These are phyloP conservation scores for Campylomormyrus numenius DNA, from an alignment of 2,113 vertebrate species.

Conservation along the genomic window DNA sequence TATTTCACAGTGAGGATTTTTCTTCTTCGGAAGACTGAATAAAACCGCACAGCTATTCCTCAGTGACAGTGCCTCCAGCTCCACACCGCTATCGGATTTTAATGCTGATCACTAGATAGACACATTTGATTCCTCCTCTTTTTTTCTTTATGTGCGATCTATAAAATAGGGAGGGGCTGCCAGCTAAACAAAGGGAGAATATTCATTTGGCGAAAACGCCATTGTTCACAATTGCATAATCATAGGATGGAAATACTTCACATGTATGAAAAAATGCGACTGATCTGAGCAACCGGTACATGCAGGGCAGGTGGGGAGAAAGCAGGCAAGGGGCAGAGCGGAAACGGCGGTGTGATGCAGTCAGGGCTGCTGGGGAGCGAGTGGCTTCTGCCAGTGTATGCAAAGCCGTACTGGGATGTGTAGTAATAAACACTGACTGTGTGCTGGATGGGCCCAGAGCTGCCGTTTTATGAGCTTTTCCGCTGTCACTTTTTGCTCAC, in stretches of 20 bases:
- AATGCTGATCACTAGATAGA: not conserved
- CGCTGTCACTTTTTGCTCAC: not conserved
- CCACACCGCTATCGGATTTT: not conserved
- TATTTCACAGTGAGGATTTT: not conserved
- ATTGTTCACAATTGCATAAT: not conserved
- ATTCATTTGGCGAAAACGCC: not conserved
- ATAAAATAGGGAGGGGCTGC: not conserved
- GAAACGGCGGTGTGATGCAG: constrained; percentile 39
- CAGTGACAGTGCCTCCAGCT: too few relatives aligned
- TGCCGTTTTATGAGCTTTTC: not conserved
- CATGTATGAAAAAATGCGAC: not conserved
- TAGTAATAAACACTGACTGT: not conserved
- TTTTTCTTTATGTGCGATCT: not conserved
- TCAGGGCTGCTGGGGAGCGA: not conserved
- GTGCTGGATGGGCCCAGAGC: not conserved
- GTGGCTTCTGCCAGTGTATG: not conserved
- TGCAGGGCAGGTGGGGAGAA: constrained; percentile 42
- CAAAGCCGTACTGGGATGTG: not conserved
- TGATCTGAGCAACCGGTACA: constrained; percentile 52
- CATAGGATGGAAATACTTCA: not conserved
- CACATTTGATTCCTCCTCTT: not conserved
- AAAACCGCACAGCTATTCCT: not conserved
- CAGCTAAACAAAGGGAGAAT: not conserved
- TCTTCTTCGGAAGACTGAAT: not conserved
- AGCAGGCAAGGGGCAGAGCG: constrained; percentile 67